These are phyloP conservation scores for Drosophila lini DNA, from an alignment of 1,140 invertebrate genomes.

Conservation along the genomic window DNA sequence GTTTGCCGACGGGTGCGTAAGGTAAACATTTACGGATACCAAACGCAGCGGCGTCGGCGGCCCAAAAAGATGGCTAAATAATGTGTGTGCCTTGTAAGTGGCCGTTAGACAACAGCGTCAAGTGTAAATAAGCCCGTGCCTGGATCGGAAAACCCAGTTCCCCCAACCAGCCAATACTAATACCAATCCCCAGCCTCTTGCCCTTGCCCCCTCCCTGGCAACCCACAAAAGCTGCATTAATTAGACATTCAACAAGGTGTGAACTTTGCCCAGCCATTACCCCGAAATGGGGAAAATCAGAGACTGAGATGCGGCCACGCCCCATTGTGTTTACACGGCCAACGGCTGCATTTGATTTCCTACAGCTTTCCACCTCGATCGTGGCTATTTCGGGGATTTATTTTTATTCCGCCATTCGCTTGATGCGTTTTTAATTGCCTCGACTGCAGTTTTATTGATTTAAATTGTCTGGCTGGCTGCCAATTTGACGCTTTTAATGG, in stretches of 20 bases:
- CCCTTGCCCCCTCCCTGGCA: neutral
- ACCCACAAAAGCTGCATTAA: constrained; percentile 73
- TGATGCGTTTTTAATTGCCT: constrained; percentile 81
- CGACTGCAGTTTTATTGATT: constrained; percentile 76
- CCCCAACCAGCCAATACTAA: constrained; percentile 8
- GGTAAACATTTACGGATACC: constrained; percentile 68
- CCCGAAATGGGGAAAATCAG: constrained; percentile 43
- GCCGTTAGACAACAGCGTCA: constrained; percentile 68
- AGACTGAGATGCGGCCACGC: constrained; percentile 49
- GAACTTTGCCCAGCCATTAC: constrained; percentile 66
- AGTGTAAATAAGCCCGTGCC: constrained; percentile 69
- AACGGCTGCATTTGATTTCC: constrained; percentile 44
- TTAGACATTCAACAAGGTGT: constrained; percentile 82
- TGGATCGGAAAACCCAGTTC: constrained; percentile 12
- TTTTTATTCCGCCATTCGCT: constrained; percentile 12
- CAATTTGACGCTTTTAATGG: constrained; percentile 79
- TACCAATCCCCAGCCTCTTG: neutral
- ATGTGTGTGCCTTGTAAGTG: constrained; percentile 80
- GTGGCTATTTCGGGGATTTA: constrained; percentile 26
- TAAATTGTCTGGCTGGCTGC: constrained; percentile 75
- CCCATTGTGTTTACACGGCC: constrained; percentile 63
- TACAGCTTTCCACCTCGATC: constrained; percentile 9
- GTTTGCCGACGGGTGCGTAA: constrained; percentile 83
- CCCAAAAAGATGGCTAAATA: constrained; percentile 82
- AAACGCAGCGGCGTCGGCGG: constrained; percentile 51